A percentile compares a stretch with the other conserved stretches of the same genome.
Conservation (phyloP, 2,888 invertebrate genomes). For the Erynnis tages region DNA sequence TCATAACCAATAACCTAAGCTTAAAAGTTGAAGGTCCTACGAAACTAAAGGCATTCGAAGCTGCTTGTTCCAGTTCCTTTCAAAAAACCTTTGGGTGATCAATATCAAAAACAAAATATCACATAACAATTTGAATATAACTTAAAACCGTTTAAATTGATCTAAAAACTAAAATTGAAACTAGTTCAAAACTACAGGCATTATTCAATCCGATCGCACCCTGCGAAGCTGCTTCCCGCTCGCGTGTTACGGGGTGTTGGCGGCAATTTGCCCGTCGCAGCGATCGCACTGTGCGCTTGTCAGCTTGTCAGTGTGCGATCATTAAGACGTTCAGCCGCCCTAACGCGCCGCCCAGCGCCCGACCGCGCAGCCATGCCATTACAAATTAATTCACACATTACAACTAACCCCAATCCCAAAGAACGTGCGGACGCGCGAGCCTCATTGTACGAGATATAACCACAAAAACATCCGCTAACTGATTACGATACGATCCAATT, state of each 20-base stretch:
- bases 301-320: constrained; percentile 63
- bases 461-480: constrained; percentile 47
- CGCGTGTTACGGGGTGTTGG: constrained; percentile 41
- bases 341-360: constrained; percentile 30
- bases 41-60: no score
- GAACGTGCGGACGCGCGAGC: constrained; percentile 30
- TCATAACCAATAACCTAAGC: no score
- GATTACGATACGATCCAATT: constrained; percentile 60
- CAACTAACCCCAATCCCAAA: constrained; percentile 10
- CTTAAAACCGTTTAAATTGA: no score
- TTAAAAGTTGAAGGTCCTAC: no score
- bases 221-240: no score
- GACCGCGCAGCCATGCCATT: constrained; percentile 44
- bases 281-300: constrained; percentile 69
- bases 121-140: no score
- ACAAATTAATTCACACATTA: constrained; percentile 51
- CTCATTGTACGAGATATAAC: constrained; percentile 27
- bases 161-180: no score
- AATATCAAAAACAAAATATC: no score
- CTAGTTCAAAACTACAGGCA: no score
- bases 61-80: no score
- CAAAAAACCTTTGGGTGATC: no score
- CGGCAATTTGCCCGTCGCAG: constrained; percentile 71
- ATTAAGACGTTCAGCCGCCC: constrained; percentile 37
- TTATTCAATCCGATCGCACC: no score